phyloP scores from a whole-genome alignment of 2,797 vertebrate species.

The Taenioides sp. region DNA sequence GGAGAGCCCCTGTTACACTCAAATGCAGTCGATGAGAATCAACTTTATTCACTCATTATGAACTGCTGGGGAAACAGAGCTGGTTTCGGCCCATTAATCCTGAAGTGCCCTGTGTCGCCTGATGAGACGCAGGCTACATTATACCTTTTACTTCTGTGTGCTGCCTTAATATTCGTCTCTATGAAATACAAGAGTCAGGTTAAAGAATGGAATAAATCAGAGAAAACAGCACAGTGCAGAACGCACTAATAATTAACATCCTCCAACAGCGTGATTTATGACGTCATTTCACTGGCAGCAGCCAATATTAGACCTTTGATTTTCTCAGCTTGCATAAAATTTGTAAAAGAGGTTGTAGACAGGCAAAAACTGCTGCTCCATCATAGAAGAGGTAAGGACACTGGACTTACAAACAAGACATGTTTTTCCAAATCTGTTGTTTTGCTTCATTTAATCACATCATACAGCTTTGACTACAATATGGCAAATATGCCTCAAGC shows the following conservation, averaged over 20 bases:
- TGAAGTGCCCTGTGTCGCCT: conserved; percentile 15
- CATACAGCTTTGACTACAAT: background rate
- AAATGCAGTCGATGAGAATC: conserved; percentile 33
- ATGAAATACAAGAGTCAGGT: conserved; percentile 41
- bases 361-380: conserved; percentile 9
- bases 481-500: background rate
- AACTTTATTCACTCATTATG: conserved; percentile 23
- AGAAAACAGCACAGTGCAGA: conserved; percentile 30
- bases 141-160: conserved; percentile 34
- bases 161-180: conserved; percentile 41
- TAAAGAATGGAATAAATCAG: conserved; percentile 53
- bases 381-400: background rate
- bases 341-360: conserved; percentile 10
- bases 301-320: conserved; percentile 13
- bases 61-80: too few species aligned
- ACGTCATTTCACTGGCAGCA: conserved; percentile 28
- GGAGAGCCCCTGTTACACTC: conserved; percentile 18
- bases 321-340: conserved; percentile 20
- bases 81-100: conserved; percentile 43
- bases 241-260: conserved; percentile 39
- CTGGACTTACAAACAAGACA: background rate
- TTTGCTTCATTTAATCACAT: background rate
- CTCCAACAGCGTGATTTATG: conserved; percentile 43
- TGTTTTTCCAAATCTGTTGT: background rate
- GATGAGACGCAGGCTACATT: conserved; percentile 38